Conservation (phyloP, 2,113 vertebrate species). For the Nanorana parkeri region DNA sequence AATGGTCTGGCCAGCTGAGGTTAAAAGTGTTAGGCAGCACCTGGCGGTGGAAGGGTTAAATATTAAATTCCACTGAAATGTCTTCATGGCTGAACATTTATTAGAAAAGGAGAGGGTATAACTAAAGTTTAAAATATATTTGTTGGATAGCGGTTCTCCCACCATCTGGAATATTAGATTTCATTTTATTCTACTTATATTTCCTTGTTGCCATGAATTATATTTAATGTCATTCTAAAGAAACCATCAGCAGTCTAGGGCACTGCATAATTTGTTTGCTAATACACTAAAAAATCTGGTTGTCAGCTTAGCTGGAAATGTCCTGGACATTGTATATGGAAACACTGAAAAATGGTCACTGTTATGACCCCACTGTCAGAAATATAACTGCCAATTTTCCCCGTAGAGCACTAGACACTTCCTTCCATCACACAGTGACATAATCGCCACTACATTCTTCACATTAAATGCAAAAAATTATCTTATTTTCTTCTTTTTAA, state of each 20-base stretch:
- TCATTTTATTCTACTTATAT: neutral
- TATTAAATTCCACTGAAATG: no score
- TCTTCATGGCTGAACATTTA: no score
- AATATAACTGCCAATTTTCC: neutral
- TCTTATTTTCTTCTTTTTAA: no score
- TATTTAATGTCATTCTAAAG: neutral
- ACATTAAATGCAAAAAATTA: neutral
- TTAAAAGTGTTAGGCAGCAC: no score
- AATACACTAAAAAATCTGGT: constrained; percentile 1
- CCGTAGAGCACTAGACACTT: no score
- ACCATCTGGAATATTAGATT: neutral
- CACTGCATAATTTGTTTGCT: neutral
- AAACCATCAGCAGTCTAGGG: neutral
- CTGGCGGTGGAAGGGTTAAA: no score
- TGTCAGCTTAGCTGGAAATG: neutral
- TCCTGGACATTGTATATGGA: neutral
- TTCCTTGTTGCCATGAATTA: neutral
- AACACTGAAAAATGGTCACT: neutral
- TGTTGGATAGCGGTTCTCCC: no score
- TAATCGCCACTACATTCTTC: neutral
- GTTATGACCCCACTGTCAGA: neutral
- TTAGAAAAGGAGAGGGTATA: no score
- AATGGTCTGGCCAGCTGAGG: no score
- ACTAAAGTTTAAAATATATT: no score
- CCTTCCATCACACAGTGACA: neutral